A percentile compares a stretch with the other conserved stretches of the same genome.
These are phyloP conservation scores for Tetramorium alpestre DNA, from an alignment of 1,140 invertebrate genomes.

Conservation along the genomic window DNA sequence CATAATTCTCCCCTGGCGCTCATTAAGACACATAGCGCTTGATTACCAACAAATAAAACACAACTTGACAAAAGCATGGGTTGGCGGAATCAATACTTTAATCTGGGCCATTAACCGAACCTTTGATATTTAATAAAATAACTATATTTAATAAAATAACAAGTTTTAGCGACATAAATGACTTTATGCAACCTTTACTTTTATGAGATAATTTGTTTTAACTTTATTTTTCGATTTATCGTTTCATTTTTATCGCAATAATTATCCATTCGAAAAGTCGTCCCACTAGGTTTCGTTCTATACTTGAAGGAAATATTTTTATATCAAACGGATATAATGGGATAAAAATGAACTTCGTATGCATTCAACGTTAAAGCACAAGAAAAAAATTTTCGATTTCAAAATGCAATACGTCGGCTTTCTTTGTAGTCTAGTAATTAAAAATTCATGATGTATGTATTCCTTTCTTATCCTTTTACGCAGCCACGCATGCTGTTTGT, in stretches of 20 bases:
- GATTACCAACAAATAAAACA: slow-evolving; percentile 41
- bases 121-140: slow-evolving; percentile 43
- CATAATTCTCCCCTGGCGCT: slow-evolving; percentile 16
- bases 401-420: background rate
- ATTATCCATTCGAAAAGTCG: background rate
- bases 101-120: slow-evolving; percentile 23
- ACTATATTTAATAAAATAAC: slow-evolving; percentile 14
- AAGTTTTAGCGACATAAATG: slow-evolving; percentile 12
- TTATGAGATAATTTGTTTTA: slow-evolving; percentile 3
- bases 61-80: slow-evolving; percentile 7
- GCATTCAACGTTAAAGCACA: background rate
- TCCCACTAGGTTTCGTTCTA: background rate
- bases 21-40: slow-evolving; percentile 18
- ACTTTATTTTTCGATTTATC: slow-evolving; percentile 7
- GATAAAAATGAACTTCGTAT: background rate
- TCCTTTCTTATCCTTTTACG: background rate
- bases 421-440: background rate
- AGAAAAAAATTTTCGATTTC: background rate
- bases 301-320: background rate
- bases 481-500: background rate
- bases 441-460: slow-evolving; percentile 3
- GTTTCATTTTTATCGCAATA: background rate
- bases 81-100: slow-evolving; percentile 25
- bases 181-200: background rate
- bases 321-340: background rate